Conservation (phyloP, 2,113 vertebrate genomes). For the human (Homo sapiens) region GRCh38 chr12:39339001-39339500, state of each 20-base stretch:
- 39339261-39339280: not conserved
- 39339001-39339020: no score
- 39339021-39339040: no score
- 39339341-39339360: not conserved
- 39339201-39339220: no score
- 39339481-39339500: not conserved
- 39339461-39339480: not conserved
- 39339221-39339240: no score
- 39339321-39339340: not conserved
- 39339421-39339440: not conserved
- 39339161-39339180: no score
- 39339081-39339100: no score
- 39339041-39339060: no score
- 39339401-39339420: not conserved
- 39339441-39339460: not conserved
- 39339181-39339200: no score
- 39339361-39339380: not conserved
- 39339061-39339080: no score
- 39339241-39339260: not conserved
- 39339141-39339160: no score
- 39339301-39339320: not conserved
- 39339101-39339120: no score
- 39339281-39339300: not conserved
- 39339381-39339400: not conserved
- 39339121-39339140: no score